phyloP scores from a whole-genome alignment of 2,797 vertebrate species.

The Microcaecilia unicolor region DNA sequence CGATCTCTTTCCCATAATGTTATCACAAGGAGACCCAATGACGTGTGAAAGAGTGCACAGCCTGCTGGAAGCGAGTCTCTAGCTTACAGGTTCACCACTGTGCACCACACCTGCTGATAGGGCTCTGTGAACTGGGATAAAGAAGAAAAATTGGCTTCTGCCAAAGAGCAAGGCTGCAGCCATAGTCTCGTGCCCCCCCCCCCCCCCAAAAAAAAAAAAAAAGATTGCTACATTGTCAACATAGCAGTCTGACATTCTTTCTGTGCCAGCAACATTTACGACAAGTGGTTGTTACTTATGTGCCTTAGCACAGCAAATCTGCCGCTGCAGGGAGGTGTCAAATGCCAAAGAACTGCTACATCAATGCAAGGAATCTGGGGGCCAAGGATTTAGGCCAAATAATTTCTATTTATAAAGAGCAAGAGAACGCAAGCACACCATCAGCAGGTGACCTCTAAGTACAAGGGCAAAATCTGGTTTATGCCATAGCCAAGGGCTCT shows the following conservation, averaged over 20 bases:
- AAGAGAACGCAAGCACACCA: conserved; percentile 1
- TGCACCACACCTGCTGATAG: no score
- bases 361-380: conserved; percentile 38
- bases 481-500: no score
- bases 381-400: conserved; percentile 33
- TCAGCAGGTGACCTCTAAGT: no score
- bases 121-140: no score
- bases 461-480: no score
- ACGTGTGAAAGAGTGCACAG: no score
- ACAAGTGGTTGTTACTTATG: conserved; percentile 18
- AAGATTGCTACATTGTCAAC: conserved; percentile 6
- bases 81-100: no score
- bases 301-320: conserved; percentile 34
- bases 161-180: no score
- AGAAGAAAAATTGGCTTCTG: no score
- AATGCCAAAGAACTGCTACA: conserved; percentile 30
- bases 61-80: no score
- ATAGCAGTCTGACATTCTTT: conserved; percentile 17
- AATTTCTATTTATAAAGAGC: conserved; percentile 49
- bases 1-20: no score
- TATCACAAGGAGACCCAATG: no score
- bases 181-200: conserved; percentile 20
- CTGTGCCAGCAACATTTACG: neutral
- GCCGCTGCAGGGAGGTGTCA: conserved; percentile 18
- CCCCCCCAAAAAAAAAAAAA: conserved; percentile 27